Base-by-base conservation (phyloP, 2,888 invertebrate species). In the Tenthredo livida region DNA sequence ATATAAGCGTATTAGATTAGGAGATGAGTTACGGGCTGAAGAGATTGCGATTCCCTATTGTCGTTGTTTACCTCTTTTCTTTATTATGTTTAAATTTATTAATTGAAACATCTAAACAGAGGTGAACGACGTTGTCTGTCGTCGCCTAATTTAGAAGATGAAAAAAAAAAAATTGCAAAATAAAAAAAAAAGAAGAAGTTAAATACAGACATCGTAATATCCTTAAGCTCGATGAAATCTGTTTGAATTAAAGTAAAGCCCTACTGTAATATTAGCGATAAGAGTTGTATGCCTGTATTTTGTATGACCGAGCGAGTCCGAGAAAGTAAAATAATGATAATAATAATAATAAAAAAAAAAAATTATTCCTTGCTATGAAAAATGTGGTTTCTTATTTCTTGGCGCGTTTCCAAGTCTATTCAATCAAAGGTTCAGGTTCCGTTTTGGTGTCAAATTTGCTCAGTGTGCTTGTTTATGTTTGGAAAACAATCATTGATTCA, bases 391-490 rank as follows among this genome's bases (percentile, higher is more conserved):
- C 92, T 93, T 93, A 93, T 93, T 93, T 93, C 94, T 93, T 93
- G 93, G 93, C 93, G 90, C 92, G 91, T 92, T 93, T 94, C 94
- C 93, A 93, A 93, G 93, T 93, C 89, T 90, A 91, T 90, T 93
- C 92, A 91, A 92, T 91, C 92, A 93, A 93, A 93, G 93, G 93
- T 94, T 93, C 94, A 94, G 94, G 94, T 94, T 94, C 93, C 94
- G 94, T 95, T 95, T 95, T 95, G 95, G 95, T 95, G 95, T 94
- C 94, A 92, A 93, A 88, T 90, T 92, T 92, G 94, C 94, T 94
- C 94, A 93, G 92, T 94, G 94, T 94, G 94, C 93, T 94, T 93
- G 93, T 93, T 93, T 93, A 93, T 93, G 90, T 90, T 90, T 90
- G 90, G 90, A 90, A 85, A 88, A 86, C 25, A n/a, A 77, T 77